phyloP scores from a whole-genome alignment of 2,113 vertebrate species.

The Peromyscus leucopus region DNA sequence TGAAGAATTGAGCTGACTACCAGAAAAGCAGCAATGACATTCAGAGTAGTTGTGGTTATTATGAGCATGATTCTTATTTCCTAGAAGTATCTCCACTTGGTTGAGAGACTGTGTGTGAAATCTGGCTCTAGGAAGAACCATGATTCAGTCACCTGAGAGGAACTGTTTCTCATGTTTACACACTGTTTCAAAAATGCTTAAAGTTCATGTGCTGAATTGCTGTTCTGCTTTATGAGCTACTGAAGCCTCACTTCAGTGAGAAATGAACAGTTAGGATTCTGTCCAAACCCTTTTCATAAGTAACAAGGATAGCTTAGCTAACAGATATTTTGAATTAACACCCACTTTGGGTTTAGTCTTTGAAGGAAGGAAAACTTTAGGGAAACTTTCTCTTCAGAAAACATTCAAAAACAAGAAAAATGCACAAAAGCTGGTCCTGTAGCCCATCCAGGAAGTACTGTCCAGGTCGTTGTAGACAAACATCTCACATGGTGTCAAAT shows the following conservation, averaged over 20 bases:
- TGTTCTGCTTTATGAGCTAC: neutral
- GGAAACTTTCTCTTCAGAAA: conserved; percentile 14
- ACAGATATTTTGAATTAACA: conserved; percentile 8
- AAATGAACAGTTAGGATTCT: neutral
- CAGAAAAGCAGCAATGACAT: neutral
- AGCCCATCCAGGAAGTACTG: conserved; percentile 40
- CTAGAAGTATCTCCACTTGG: neutral
- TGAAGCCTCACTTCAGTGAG: neutral
- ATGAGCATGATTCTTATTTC: neutral
- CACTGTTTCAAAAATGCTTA: conserved; percentile 61
- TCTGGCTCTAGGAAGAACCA: neutral
- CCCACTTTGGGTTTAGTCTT: neutral
- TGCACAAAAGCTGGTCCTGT: neutral
- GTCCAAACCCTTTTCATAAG: conserved; percentile 15
- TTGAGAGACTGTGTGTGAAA: conserved; percentile 59
- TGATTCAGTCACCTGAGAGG: neutral
- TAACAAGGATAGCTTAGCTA: neutral
- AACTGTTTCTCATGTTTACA: conserved; percentile 62
- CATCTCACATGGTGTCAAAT: conserved; percentile 49
- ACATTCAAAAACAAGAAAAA: conserved; percentile 55
- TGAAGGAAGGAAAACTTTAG: neutral
- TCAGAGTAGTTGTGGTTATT: neutral
- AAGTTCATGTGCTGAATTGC: conserved; percentile 4
- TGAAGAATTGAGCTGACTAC: neutral
- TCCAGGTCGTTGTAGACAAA: conserved; percentile 26